Percentiles rank a stretch among this genome's conserved stretches.
Evolutionary conservation across 2,113 vertebrate genomes (phyloP).

Genomic region (Helogale parvula): DNA sequence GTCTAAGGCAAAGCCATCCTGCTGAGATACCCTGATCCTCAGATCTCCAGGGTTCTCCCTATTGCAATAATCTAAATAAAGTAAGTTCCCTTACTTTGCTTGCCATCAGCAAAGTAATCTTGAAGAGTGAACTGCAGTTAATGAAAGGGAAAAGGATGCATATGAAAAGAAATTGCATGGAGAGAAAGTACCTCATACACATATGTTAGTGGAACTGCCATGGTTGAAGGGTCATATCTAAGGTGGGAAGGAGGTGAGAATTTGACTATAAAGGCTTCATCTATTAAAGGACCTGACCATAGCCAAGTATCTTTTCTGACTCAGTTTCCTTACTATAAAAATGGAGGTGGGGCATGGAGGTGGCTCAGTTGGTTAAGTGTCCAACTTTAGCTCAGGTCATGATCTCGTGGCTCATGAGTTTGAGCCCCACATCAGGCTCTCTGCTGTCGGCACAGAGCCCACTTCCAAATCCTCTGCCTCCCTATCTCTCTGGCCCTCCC

Average conservation of each 20-base stretch:
- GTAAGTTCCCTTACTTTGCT: background rate
- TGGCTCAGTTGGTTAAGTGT: too few species aligned
- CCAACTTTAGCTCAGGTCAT: too few species aligned
- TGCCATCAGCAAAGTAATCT: background rate
- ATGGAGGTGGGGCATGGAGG: background rate
- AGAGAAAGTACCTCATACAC: background rate
- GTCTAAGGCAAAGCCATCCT: background rate
- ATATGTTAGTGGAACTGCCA: background rate
- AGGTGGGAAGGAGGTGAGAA: background rate
- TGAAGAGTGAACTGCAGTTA: background rate
- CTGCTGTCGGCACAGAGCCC: too few species aligned
- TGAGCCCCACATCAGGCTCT: too few species aligned
- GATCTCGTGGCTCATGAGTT: too few species aligned
- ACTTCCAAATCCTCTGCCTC: too few species aligned
- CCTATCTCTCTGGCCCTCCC: too few species aligned
- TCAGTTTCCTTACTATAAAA: conserved; percentile 23
- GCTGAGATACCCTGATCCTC: background rate
- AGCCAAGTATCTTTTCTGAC: background rate
- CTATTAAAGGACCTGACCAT: background rate
- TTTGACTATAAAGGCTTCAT: background rate
- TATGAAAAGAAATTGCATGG: background rate
- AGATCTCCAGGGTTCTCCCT: background rate
- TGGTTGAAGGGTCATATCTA: background rate
- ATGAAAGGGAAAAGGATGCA: background rate
- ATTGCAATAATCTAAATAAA: background rate